Conservation (phyloP, 2,888 invertebrate species). For the Miltochrista miniata region DNA sequence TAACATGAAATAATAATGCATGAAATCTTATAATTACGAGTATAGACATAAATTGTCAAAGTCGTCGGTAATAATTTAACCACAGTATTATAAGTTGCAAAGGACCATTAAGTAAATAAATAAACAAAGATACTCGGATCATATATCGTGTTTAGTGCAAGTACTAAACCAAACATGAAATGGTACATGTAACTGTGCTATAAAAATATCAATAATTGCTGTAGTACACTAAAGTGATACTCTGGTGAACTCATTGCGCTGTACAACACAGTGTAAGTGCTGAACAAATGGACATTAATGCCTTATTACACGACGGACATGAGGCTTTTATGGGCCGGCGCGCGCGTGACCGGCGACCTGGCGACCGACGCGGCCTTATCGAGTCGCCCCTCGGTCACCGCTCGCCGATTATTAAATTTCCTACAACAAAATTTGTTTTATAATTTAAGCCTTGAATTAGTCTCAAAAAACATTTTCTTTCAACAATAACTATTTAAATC, state of each 20-base stretch:
- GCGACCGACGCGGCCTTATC: conserved; percentile 8
- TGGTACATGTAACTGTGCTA: background rate
- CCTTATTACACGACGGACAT: conserved; percentile 17
- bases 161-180: background rate
- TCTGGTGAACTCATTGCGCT: conserved; percentile 4
- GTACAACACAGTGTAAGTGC: conserved; percentile 1
- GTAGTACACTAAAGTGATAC: conserved; percentile 14
- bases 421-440: conserved; percentile 16
- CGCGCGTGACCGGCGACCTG: conserved; percentile 1
- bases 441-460: conserved; percentile 1
- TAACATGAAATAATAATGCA: no score
- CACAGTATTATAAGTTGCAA: no score
- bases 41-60: no score
- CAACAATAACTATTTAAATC: no score
- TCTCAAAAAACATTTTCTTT: no score
- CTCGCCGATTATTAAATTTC: conserved; percentile 26
- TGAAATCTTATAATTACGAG: no score
- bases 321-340: conserved; percentile 4
- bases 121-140: no score
- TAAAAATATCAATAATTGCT: conserved; percentile 26
- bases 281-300: conserved; percentile 28
- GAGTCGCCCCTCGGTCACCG: background rate
- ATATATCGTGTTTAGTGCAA: no score
- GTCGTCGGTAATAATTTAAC: no score
- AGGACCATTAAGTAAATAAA: no score